Conservation (phyloP, 2,113 vertebrate genomes). For the Rhombomys opimus region DNA sequence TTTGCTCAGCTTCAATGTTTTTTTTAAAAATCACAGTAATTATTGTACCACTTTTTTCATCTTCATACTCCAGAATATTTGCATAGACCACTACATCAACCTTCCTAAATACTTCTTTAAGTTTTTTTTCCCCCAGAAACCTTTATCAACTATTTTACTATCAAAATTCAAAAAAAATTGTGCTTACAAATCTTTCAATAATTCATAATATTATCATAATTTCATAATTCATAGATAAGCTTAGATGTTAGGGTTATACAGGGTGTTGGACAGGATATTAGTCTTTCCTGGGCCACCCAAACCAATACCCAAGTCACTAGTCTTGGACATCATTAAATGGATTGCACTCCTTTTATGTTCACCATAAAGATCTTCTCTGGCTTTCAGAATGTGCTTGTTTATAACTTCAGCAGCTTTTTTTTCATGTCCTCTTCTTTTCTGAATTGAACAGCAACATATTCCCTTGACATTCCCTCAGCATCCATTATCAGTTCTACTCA, state of each 20-base stretch:
- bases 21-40: slow-evolving; percentile 97
- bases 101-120: slow-evolving; percentile 98
- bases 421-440: slow-evolving; percentile 29
- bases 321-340: slow-evolving; percentile 90
- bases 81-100: slow-evolving; percentile 93
- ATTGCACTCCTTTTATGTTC: slow-evolving; percentile 95
- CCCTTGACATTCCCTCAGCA: not conserved
- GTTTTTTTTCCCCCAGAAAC: slow-evolving; percentile 94
- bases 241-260: slow-evolving; percentile 98
- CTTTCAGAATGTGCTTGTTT: slow-evolving; percentile 96
- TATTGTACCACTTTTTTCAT: slow-evolving; percentile 95
- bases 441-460: not conserved
- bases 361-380: slow-evolving; percentile 96
- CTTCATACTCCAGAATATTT: slow-evolving; percentile 97
- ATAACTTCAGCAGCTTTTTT: slow-evolving; percentile 93
- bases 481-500: slow-evolving; percentile 99
- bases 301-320: slow-evolving; percentile 90
- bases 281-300: slow-evolving; percentile 91
- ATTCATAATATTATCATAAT: too few species aligned
- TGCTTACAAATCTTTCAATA: slow-evolving; percentile 96
- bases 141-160: slow-evolving; percentile 93
- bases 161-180: slow-evolving; percentile 88
- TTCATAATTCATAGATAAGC: slow-evolving; percentile 97
- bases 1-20: slow-evolving; percentile 96
- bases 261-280: slow-evolving; percentile 95